Evolutionary conservation across 2,888 invertebrate species (phyloP).

Genomic region (Alsophila aescularia): DNA sequence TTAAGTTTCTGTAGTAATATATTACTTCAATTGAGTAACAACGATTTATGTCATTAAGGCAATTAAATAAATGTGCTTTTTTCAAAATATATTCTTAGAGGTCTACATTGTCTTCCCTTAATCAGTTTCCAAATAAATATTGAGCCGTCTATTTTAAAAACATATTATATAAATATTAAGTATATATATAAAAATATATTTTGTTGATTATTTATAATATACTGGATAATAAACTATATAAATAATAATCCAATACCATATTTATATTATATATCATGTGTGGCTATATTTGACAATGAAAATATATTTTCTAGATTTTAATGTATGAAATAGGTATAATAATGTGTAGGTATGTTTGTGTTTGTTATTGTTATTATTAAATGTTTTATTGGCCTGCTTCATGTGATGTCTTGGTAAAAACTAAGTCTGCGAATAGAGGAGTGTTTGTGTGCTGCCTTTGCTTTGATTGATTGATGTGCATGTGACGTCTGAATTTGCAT

Average conservation of each 20-base stretch:
- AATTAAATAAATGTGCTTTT: constrained; percentile 21
- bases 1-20: too few species aligned
- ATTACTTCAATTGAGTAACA: too few species aligned
- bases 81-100: constrained; percentile 22
- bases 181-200: background rate
- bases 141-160: constrained; percentile 27
- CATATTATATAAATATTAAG: background rate
- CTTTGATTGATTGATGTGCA: too few species aligned
- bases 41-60: constrained; percentile 15
- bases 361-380: background rate
- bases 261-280: background rate
- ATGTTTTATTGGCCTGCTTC: too few species aligned
- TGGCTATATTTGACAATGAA: constrained; percentile 63
- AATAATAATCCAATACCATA: background rate
- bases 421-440: too few species aligned
- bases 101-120: constrained; percentile 26
- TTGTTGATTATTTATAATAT: constrained; percentile 3
- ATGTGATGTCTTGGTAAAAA: too few species aligned
- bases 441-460: too few species aligned
- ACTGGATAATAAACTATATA: background rate
- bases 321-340: background rate
- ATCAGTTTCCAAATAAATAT: constrained; percentile 12
- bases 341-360: background rate
- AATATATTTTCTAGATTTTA: constrained; percentile 55
- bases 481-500: too few species aligned